phyloP scores from a whole-genome alignment of 2,888 invertebrate species.

The Xanthia icteritia region DNA sequence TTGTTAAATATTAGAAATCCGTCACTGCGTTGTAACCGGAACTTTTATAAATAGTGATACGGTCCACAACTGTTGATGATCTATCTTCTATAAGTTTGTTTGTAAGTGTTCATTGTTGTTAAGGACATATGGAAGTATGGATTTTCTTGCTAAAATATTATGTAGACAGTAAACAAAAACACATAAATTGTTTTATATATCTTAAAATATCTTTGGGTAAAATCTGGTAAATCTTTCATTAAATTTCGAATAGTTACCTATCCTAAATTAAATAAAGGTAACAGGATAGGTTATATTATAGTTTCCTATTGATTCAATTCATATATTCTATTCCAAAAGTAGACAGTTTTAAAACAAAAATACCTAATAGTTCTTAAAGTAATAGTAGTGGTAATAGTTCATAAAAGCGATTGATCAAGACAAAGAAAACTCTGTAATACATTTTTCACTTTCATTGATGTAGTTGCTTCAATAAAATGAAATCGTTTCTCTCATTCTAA shows the following conservation, averaged over 20 bases:
- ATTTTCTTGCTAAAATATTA: neutral
- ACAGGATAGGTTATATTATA: too few relatives aligned
- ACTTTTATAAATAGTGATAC: neutral
- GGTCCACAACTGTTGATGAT: neutral
- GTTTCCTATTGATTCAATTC: neutral
- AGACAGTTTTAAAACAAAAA: neutral
- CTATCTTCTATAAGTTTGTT: neutral
- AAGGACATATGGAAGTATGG: neutral
- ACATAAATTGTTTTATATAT: neutral
- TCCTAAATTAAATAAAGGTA: neutral
- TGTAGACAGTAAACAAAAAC: neutral
- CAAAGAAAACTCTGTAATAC: neutral
- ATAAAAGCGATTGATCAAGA: constrained; percentile 19
- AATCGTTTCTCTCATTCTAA: neutral
- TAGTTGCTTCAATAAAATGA: neutral
- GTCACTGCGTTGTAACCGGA: constrained; percentile 17
- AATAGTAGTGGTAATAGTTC: too few relatives aligned
- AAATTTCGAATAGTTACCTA: neutral
- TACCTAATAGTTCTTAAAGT: neutral
- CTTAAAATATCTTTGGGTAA: neutral
- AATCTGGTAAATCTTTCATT: neutral
- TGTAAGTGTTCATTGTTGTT: neutral
- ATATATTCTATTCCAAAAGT: neutral
- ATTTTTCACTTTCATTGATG: neutral
- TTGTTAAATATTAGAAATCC: neutral